phyloP scores from a whole-genome alignment of 2,888 invertebrate species.

The Nomada hirtipes region DNA sequence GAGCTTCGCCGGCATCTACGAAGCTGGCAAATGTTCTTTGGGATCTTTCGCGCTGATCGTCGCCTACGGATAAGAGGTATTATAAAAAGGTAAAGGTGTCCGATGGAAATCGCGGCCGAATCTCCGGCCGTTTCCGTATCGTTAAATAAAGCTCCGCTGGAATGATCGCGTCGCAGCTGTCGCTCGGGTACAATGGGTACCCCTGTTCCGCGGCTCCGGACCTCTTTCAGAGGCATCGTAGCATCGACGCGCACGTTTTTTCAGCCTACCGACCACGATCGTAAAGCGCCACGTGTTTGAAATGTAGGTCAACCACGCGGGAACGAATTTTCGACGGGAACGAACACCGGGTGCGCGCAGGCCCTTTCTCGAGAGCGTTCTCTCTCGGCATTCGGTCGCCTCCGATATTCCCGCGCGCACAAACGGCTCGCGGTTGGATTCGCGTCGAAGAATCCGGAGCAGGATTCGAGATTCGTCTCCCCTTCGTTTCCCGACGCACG shows the following conservation, averaged over 20 bases:
- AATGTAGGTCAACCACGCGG: slow-evolving; percentile 68
- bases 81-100: not conserved
- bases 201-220: slow-evolving; percentile 63
- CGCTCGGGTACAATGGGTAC: slow-evolving; percentile 62
- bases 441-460: no score
- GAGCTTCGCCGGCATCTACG: slow-evolving; percentile 78
- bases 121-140: slow-evolving; percentile 10
- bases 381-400: not conserved
- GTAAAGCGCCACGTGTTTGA: slow-evolving; percentile 72
- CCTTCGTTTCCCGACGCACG: no score
- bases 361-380: not conserved
- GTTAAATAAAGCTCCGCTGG: slow-evolving; percentile 56
- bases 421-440: no score
- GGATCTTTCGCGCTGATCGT: not conserved
- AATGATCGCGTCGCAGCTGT: slow-evolving; percentile 66
- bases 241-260: slow-evolving; percentile 60
- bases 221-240: slow-evolving; percentile 65
- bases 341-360: not conserved
- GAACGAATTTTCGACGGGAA: slow-evolving; percentile 17
- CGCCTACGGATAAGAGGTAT: not conserved
- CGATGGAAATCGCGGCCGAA: not conserved
- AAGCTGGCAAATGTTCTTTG: slow-evolving; percentile 42
- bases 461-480: no score
- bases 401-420: no score
- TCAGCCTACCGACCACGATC: slow-evolving; percentile 58